Conservation (phyloP, 2,113 vertebrate species). For the Coturnix japonica region DNA sequence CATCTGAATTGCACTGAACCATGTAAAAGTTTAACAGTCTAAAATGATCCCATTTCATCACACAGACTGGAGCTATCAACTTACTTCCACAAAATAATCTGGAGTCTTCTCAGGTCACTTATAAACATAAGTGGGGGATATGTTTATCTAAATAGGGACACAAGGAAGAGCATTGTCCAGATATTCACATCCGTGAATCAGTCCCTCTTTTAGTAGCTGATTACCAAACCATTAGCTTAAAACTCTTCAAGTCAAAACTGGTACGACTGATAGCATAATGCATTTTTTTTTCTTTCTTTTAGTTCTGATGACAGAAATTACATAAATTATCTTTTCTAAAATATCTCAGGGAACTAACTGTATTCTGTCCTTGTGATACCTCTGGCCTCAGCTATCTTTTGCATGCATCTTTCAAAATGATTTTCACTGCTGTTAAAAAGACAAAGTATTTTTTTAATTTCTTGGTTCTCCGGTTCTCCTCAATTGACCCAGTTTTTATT, state of each 20-base stretch:
- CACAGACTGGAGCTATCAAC: background rate
- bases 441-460: background rate
- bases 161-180: background rate
- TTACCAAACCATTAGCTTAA: background rate
- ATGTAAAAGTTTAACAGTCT: background rate
- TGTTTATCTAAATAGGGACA: too few relatives aligned
- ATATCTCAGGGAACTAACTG: background rate
- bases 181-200: rapidly evolving
- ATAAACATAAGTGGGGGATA: too few relatives aligned
- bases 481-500: background rate
- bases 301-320: background rate
- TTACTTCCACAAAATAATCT: background rate
- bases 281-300: background rate
- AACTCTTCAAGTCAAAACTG: background rate
- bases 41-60: background rate
- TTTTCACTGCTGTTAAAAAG: background rate
- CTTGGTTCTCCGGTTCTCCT: background rate
- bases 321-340: background rate
- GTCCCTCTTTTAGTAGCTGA: background rate
- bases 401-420: background rate
- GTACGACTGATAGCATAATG: background rate
- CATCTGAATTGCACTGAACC: background rate
- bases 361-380: background rate
- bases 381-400: background rate
- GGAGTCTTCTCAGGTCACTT: background rate